These are phyloP conservation scores for Drosophila koepferae DNA, from an alignment of 2,888 invertebrate species.

Conservation along the genomic window DNA sequence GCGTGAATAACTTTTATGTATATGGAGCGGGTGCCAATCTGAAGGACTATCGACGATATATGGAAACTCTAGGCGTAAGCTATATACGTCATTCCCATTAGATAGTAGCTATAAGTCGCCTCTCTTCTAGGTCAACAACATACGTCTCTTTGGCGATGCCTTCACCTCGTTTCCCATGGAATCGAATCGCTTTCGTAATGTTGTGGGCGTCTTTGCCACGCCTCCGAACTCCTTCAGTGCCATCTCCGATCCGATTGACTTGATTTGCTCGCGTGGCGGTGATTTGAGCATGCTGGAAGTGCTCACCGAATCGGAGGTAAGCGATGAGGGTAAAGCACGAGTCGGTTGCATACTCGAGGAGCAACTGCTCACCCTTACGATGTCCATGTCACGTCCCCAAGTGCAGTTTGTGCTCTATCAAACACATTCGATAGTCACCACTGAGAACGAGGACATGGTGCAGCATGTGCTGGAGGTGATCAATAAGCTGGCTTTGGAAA, in stretches of 20 bases:
- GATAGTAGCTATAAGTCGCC: neutral
- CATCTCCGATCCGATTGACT: conserved; percentile 91
- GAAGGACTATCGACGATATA: conserved; percentile 89
- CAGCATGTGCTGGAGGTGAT: conserved; percentile 89
- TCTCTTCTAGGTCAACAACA: conserved; percentile 84
- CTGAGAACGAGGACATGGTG: conserved; percentile 92
- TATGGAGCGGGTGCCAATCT: conserved; percentile 87
- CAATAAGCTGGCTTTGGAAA: conserved; percentile 89
- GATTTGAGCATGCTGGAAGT: conserved; percentile 91
- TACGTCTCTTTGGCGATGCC: conserved; percentile 85
- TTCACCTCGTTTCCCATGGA: conserved; percentile 86
- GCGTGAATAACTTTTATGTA: conserved; percentile 87
- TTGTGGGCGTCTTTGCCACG: conserved; percentile 89
- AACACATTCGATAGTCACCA: conserved; percentile 91
- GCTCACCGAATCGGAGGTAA: conserved; percentile 89
- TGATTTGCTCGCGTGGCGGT: conserved; percentile 92
- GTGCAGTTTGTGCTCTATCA: conserved; percentile 93
- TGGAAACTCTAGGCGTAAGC: conserved; percentile 88
- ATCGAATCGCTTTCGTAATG: conserved; percentile 87
- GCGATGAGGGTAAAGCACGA: conserved; percentile 87
- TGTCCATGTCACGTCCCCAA: conserved; percentile 92
- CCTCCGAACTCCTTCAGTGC: conserved; percentile 94
- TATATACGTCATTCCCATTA: too few species aligned
- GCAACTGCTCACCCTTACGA: conserved; percentile 90
- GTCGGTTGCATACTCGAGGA: conserved; percentile 90